Evolutionary conservation across 1,140 invertebrate genomes (phyloP), one percentile per base, ranked within the genome.

Genomic region (Ostrea denselamellosa): DNA sequence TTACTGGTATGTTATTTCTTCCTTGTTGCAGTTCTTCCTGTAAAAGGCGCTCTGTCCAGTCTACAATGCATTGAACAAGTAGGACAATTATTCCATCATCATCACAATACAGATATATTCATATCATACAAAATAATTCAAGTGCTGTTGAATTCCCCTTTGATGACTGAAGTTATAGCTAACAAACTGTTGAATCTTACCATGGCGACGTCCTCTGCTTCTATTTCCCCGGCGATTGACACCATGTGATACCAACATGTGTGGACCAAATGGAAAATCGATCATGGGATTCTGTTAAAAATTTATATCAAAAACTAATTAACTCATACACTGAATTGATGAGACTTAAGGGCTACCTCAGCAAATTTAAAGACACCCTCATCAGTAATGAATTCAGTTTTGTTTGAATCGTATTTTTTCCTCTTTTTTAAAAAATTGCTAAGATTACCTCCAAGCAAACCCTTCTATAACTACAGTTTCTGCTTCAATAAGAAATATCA

Each of bases 1-100:
- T 77, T 77, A 77, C 68, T 34, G 68, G 68, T 14, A 77, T 25
- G 9, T 77, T 25, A 77, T 77, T 77, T 77, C 68, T 77, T 77
- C 68, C 68, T 34, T 77, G 68, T 28, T 77, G 68, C 28, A 77
- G 9, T 28, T 77, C 68, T 28, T 77, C 68, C 68, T 77, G 68
- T 25, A 77, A 28, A 5, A 77, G 25, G 12, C 68, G 9, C 68
- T 77, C 68, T 28, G 68, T 77, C 68, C 68, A 77, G 14, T 77
- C 68, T 77, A 77, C 22, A 77, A 62, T 2, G 34, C 34, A 44
- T 44, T 44, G 5, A 44, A 44, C 34, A 44, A 44, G 5, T 44
- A 44, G 1, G 34, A 44, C 2, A 44, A 44, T 2, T 44, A 1
- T 5, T 5, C 34, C 34, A 2, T 44, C 5, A n/a, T 44, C 34